Conservation (phyloP, 2,797 vertebrate genomes). For the Cossypha dichroa region DNA sequence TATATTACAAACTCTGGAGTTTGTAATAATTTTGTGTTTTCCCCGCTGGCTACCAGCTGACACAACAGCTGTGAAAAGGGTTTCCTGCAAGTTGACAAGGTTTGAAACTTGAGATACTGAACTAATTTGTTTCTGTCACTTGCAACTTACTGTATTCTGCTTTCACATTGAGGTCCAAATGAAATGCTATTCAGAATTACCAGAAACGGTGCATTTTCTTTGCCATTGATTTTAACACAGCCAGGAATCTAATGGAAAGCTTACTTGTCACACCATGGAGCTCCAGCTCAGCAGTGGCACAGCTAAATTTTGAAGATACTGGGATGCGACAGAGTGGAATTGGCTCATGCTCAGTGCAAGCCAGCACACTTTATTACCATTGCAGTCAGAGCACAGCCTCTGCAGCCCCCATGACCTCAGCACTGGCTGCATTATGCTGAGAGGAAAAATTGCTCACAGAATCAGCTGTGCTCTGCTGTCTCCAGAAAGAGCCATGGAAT, state of each 20-base stretch:
- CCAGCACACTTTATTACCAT: background rate
- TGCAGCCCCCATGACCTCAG: background rate
- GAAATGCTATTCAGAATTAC: background rate
- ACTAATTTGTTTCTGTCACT: background rate
- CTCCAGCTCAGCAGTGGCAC: background rate
- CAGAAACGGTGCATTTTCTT: background rate
- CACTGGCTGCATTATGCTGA: background rate
- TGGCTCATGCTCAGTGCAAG: background rate
- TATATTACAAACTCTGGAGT: background rate
- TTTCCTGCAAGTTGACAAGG: background rate
- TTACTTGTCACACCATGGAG: background rate
- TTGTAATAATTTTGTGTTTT: background rate
- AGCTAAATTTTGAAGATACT: background rate
- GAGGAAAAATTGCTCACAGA: background rate
- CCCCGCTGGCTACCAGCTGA: background rate
- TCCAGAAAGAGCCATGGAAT: background rate
- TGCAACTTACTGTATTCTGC: background rate
- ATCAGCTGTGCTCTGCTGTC: constrained; percentile 6
- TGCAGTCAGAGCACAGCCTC: constrained; percentile 16
- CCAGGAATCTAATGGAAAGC: background rate
- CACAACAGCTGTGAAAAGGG: background rate
- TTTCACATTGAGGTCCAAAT: background rate
- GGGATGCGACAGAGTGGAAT: background rate
- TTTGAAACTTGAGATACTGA: background rate
- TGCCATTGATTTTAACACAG: background rate